Base-by-base conservation (phyloP, 1,140 invertebrate species). In the Drosophila gunungcola region DNA sequence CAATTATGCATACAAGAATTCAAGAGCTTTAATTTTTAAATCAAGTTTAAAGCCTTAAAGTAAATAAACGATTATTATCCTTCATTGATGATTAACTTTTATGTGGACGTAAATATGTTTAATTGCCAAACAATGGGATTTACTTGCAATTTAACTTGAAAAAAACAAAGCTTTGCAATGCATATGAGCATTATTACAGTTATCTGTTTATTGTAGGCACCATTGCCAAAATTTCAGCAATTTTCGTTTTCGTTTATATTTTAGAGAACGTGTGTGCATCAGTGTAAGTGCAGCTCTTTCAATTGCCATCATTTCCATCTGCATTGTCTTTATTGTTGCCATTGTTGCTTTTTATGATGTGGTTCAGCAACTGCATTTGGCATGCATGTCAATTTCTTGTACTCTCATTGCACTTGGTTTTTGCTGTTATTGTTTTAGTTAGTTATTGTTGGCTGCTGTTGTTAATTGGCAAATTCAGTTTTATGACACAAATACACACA, bases 391-490 rank as follows among this genome's bases (percentile, higher is more conserved):
- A 57, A 60, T 76, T 76, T 76, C 73, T 75, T 73, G 45, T 63
- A 45, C 57, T 62, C 51, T 58, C 53, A 79, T 45, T 62, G 52
- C 43, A 61, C 29, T 77, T 63, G 9, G 46, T 42, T 62, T 46
- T 74, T 54, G 27, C 58, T 61, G 39, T 67, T 53, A 48, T 58
- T 73, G 55, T 51, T 68, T 38, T 48, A 67, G 53, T 60, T 42
- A 62, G 63, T 69, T 69, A 70, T 70, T 68, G 51, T 56, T 41
- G 64, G 43, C 64, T 56, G 67, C 73, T 75, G 73, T 73, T 82
- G 74, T 82, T 69, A 78, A 78, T 82, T 82, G 79, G 62, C 74
- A 78, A 73, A 67, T 68, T 63, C 57, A 80, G 58, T 63, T 78
- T 67, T 80, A 77, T 80, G 65, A 56, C 62, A 61, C 55, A 58